phyloP scores from a whole-genome alignment of 2,113 vertebrate genomes.

The Esox niger region DNA sequence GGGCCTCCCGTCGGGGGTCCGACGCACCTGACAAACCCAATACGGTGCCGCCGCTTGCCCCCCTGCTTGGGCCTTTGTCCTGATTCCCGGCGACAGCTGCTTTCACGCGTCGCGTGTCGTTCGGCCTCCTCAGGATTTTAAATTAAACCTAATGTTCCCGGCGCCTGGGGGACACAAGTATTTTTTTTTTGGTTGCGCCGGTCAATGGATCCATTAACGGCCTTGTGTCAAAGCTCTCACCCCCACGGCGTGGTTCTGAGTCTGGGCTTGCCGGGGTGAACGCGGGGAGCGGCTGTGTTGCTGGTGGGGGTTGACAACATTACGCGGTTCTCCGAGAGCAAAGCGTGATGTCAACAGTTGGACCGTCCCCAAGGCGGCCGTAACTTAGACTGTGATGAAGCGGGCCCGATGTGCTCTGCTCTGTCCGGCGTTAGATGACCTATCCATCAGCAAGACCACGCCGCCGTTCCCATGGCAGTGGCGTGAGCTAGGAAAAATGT shows the following conservation, averaged over 20 bases:
- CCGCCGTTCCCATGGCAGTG: neutral
- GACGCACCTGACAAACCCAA: slow-evolving; percentile 8
- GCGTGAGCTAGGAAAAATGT: neutral
- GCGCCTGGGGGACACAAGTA: slow-evolving; percentile 11
- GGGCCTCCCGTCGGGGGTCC: slow-evolving; percentile 6
- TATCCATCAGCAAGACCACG: neutral
- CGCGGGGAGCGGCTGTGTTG: neutral
- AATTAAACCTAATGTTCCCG: slow-evolving; percentile 5
- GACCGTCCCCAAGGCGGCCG: neutral
- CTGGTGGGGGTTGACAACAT: too few relatives aligned
- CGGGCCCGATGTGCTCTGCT: neutral
- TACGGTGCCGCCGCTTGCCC: slow-evolving; percentile 8
- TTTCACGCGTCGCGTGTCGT: slow-evolving; percentile 8
- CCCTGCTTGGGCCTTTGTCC: slow-evolving; percentile 26
- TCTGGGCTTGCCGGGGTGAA: slow-evolving; percentile 3
- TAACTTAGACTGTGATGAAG: neutral
- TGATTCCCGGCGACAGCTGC: slow-evolving; percentile 22
- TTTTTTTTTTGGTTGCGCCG: slow-evolving; percentile 14
- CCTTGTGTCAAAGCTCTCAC: slow-evolving; percentile 3
- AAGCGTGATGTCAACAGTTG: slow-evolving; percentile 1
- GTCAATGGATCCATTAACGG: slow-evolving; percentile 11
- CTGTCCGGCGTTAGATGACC: neutral
- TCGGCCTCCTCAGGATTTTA: slow-evolving; percentile 10
- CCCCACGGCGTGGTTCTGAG: slow-evolving; percentile 20
- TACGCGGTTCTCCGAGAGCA: neutral